Evolutionary conservation across 1,140 invertebrate genomes (phyloP).

Genomic region (Melanaphis sacchari): DNA sequence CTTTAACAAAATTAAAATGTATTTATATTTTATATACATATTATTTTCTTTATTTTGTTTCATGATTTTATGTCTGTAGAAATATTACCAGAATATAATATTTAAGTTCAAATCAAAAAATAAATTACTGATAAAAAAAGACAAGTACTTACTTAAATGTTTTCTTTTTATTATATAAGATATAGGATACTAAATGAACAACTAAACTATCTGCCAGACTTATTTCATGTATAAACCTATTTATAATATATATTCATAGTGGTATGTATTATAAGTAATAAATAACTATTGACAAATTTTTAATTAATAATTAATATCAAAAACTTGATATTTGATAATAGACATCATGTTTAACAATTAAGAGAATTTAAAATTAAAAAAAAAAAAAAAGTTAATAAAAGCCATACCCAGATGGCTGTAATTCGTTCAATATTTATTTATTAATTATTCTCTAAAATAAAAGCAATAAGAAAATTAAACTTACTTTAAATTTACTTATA

Average conservation of each 20-base stretch:
- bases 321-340: background rate
- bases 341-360: background rate
- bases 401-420: background rate
- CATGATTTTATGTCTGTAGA: no score
- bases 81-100: no score
- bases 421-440: background rate
- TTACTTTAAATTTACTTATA: background rate
- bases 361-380: background rate
- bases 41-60: background rate
- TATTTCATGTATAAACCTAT: no score
- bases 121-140: no score
- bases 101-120: background rate
- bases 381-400: background rate
- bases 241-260: background rate
- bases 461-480: no score
- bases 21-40: background rate
- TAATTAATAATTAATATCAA: background rate
- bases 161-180: no score
- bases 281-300: background rate
- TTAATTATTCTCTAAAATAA: background rate
- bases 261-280: background rate
- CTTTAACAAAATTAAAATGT: background rate
- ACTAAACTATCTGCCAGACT: background rate
- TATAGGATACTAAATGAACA: no score
- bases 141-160: no score